Base-by-base conservation (phyloP, 2,797 vertebrate genomes). In the Pseudochaenichthys georgianus region DNA sequence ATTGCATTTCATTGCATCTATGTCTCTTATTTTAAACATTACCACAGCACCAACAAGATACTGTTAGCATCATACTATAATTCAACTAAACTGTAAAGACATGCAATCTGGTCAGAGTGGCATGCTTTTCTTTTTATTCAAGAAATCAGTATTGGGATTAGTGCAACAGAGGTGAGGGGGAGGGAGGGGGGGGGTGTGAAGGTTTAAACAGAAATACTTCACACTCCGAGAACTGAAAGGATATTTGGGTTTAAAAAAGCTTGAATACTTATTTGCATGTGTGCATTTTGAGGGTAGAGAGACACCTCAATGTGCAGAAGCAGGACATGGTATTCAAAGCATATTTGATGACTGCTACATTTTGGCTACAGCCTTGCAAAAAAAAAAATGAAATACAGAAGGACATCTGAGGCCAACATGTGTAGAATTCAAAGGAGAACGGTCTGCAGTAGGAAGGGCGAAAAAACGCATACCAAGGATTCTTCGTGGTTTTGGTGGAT, bases 141-240 rank as follows among this genome's bases (percentile, higher is more conserved):
- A 28, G 4, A 28, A 28, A 28, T 38, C 34, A 38, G 34, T 38
- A 38, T 38, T 38, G 31, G 58, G 82, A 80, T 82, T 70, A 82
- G 43, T 38, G 65, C 42, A 34, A 6, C 53, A 46, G 51, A 65
- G 5, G 3, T 1, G 6, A 9, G n/a, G 53, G n/a, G n/a, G n/a
- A n/a, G n/a, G 19, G 13, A 53, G 43, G 51, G 13, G 23, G 53
- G n/a, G 43, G 19, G 13, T 4, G 50, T 34, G 68, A 23, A 55
- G 52, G 51, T 73, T 77, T 73, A 66, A 60, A 67, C 65, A 71
- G 53, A 63, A 61, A 48, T 46, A 42, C 17, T 73, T 46, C 57
- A 69, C 19, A 9, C 76, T 52, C 31, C 45, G 0, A 54, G 64
- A 69, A 67, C 50, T 31, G 50, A 45, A 70, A 51, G 31, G 9